phyloP scores from a whole-genome alignment of 2,113 vertebrate genomes.

The Nerophis lumbriciformis region DNA sequence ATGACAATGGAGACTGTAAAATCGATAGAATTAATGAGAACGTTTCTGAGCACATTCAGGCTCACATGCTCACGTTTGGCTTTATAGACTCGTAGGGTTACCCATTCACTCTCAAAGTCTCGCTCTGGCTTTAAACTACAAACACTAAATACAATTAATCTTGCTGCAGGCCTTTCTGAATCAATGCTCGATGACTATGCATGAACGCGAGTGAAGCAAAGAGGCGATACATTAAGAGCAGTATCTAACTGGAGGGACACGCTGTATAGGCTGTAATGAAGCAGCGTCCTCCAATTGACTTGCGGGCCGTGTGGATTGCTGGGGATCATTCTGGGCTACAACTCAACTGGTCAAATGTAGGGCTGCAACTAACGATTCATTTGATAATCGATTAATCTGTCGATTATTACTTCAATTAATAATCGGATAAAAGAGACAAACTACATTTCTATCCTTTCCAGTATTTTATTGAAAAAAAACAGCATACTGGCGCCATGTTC shows the following conservation, averaged over 20 bases:
- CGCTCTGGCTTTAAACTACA: conserved; percentile 14
- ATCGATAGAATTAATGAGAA: background rate
- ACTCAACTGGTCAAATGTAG: background rate
- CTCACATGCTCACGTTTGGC: background rate
- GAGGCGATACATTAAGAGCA: conserved; percentile 8
- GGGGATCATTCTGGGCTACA: background rate
- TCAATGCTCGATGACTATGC: conserved; percentile 34
- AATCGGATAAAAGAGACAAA: no score
- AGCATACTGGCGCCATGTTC: no score
- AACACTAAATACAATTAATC: conserved; percentile 26
- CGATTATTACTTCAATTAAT: no score
- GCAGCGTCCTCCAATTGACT: no score
- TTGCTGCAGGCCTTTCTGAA: conserved; percentile 24
- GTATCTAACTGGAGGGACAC: background rate
- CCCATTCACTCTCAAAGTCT: conserved; percentile 7
- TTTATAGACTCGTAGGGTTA: background rate
- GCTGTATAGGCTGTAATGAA: no score
- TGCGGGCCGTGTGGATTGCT: no score
- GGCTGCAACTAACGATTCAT: no score
- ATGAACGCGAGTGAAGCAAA: conserved; percentile 27
- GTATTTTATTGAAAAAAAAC: no score
- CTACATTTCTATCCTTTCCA: no score
- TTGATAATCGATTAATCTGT: no score
- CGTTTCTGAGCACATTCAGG: background rate
- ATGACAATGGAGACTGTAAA: no score